Evolutionary conservation across 2,888 invertebrate species (phyloP).

Genomic region (Trichogramma evanescens): DNA sequence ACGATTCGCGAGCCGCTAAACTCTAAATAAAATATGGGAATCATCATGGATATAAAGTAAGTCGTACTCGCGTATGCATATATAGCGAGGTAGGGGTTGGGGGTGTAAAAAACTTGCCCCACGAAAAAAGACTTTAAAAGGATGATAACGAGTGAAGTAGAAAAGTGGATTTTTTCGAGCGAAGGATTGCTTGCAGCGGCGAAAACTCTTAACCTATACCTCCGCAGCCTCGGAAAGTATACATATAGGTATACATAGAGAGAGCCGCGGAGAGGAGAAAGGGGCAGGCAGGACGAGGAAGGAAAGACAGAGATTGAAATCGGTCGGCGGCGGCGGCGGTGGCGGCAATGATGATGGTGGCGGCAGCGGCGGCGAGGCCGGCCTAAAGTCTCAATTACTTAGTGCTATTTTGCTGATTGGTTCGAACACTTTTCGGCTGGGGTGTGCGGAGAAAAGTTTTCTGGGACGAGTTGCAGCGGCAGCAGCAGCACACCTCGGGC

Average conservation of each 20-base stretch:
- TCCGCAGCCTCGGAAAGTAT: neutral
- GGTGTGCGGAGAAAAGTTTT: neutral
- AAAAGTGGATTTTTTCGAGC: conserved; percentile 21
- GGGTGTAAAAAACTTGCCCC: conserved; percentile 3
- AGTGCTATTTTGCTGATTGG: conserved; percentile 21
- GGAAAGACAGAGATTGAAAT: conserved; percentile 17
- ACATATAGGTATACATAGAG: neutral
- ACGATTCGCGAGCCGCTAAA: too few species aligned
- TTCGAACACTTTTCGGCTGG: conserved; percentile 16
- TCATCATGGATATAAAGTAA: too few species aligned
- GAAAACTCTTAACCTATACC: conserved; percentile 17
- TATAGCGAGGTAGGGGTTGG: too few species aligned
- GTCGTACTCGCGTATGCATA: too few species aligned
- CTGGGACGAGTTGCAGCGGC: neutral
- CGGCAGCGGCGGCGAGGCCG: conserved; percentile 5
- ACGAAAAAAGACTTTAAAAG: conserved; percentile 18
- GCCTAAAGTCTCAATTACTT: conserved; percentile 23
- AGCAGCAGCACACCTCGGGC: neutral
- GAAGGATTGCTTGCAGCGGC: conserved; percentile 4
- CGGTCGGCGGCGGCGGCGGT: conserved; percentile 5
- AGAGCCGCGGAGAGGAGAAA: neutral
- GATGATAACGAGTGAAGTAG: conserved; percentile 18
- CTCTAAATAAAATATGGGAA: too few species aligned
- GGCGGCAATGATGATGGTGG: neutral
- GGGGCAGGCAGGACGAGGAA: neutral